Base-by-base conservation (phyloP, 2,797 vertebrate genomes). In the Bufotes viridis region DNA sequence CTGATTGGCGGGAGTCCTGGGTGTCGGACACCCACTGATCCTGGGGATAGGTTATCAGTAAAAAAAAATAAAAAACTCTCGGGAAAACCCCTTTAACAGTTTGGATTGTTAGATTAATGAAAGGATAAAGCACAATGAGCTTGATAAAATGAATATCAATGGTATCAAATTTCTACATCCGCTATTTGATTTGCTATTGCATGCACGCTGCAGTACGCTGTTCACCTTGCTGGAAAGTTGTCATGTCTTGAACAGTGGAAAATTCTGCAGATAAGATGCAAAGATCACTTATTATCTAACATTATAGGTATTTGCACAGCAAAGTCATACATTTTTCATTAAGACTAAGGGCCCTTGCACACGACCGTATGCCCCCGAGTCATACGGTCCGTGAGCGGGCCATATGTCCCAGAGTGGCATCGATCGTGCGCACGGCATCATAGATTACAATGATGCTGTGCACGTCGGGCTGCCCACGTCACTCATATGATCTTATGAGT, bases 181-280 rank as follows among this genome's bases (percentile, higher is more conserved):
- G 24, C 82, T 63, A 58, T 42, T 53, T 63, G 72, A 87, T 87
- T 89, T 2, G n/a, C 4, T 51, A 69, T 78, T 29, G 72, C 18
- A 18, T 34, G 78, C 0, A 15, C 78, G 72, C 79, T 78, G 72
- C 72, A 86, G 83, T 60, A 85, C 9, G 51, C 57, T 92, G 94
- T 95, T 97, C 96, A 96, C 96, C 95, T 96, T 96, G 7, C 74
- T 94, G 91, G 89, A 91, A 84, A 95, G 91, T 91, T 91, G 91
- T 74, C 90, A 91, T 93, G 90, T 96, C 96, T 93, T 93, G 95
- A 90, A 93, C 20, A 91, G 72, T 92, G 42, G 92, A 90, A 93
- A 90, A 94, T 93, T 95, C 96, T 97, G 96, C 83, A 94, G 94
- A 96, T 81, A 94, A 95, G 94, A 96, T 84, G 91, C 87, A 94